phyloP scores from a whole-genome alignment of 2,797 vertebrate genomes.

The Xiphorhynchus erythropygius region DNA sequence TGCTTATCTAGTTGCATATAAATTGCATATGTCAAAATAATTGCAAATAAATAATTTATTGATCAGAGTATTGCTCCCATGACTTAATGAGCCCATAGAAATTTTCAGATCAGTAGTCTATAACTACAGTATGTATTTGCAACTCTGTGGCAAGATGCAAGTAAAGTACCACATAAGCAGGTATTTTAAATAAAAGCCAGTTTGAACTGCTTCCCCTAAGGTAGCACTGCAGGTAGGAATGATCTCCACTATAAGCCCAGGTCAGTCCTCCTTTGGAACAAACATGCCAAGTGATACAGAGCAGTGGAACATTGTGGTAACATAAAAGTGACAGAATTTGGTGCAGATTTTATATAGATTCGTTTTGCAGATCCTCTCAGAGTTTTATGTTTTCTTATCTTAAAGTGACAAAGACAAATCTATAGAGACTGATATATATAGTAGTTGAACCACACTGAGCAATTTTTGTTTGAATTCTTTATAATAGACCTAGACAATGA shows the following conservation, averaged over 20 bases:
- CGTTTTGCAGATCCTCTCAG: not conserved
- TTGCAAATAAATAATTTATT: not conserved
- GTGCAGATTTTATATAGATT: not conserved
- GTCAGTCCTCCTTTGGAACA: not conserved
- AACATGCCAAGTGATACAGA: not conserved
- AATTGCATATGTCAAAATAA: not conserved
- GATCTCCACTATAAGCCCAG: not conserved
- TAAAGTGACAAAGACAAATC: not conserved
- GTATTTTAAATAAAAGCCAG: not conserved
- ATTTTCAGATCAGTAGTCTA: not conserved
- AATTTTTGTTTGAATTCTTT: not conserved
- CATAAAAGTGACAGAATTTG: not conserved
- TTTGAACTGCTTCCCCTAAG: not conserved
- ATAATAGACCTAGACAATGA: not conserved
- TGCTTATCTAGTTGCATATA: not conserved
- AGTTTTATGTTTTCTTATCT: not conserved
- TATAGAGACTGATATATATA: not conserved
- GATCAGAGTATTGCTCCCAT: not conserved
- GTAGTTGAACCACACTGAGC: not conserved
- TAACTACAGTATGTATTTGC: not conserved
- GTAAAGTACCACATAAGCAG: not conserved
- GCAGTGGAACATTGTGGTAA: not conserved
- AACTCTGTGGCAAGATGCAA: not conserved
- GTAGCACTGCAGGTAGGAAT: not conserved
- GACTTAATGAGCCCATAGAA: not conserved